Evolutionary conservation across 2,888 invertebrate species (phyloP), one percentile per base, ranked within the genome.

Genomic region (Coecobrya sp.): DNA sequence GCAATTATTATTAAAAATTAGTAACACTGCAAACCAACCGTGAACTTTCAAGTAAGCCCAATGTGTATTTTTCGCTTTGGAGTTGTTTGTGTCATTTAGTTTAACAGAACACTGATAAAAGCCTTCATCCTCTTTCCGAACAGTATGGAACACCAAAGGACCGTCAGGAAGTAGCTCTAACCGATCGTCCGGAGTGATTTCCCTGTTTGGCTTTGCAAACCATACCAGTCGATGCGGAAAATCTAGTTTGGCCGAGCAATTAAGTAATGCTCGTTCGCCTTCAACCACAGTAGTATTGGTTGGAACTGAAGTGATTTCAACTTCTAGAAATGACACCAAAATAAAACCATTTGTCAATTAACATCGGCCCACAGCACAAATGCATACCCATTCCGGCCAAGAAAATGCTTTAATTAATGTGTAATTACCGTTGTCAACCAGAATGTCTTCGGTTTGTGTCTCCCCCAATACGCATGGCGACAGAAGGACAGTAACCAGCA

Each of bases 51-150:
- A 42, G 86, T 93, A 94, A 13, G 94, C 94, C 95, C 94, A 95
- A 85, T 94, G 94, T 19, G 94, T 94, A 92, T 94, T 94, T n/a
- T 93, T 93, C 0, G 93, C 73, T 70, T 93, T 93, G 0, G 92
- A 89, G 10, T 89, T 91, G 70, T 93, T 93, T 0, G 94, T 89
- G 59, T 93, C 93, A 86, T 94, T 94, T 22, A 93, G 76, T 89
- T 93, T 93, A 1, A 93, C 94, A 8, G 94, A 94, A 73, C 95
- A 95, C 81, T 95, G 94, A 45, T 95, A 95, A 92, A 92, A 95
- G 0, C 95, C 95, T 89, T 95, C 94, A 30, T 95, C 94, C 27
- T 93, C 91, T 82, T 94, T 94, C 10, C 76, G 89, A 19, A 94
- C 94, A 13, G 91, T 76, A 68, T 94, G 92, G 68, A 95, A 94